These are phyloP conservation scores for Pelodytes ibericus DNA, from an alignment of 2,797 vertebrate genomes.

Conservation along the genomic window DNA sequence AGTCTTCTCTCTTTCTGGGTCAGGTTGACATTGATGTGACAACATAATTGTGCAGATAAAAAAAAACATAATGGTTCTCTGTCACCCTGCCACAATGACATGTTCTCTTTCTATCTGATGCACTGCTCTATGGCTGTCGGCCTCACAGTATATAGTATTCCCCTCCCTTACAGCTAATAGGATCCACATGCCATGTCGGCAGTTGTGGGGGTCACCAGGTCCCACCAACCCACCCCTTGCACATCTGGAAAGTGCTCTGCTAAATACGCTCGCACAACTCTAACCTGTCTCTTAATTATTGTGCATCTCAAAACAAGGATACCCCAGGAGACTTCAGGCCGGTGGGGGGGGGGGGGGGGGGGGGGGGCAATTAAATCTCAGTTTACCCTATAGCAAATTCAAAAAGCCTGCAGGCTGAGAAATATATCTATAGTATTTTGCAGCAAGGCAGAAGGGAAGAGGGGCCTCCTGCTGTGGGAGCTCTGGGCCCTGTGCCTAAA, in stretches of 20 bases:
- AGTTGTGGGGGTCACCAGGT: background rate
- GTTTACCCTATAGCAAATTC: background rate
- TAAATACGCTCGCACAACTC: background rate
- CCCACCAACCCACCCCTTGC: background rate
- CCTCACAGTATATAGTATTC: background rate
- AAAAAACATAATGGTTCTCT: slow-evolving; percentile 19
- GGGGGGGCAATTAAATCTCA: background rate
- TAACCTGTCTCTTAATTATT: too few relatives aligned
- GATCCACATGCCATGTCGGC: background rate
- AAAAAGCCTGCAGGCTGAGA: background rate
- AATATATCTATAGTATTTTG: background rate
- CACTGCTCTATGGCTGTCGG: background rate
- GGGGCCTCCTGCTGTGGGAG: slow-evolving; percentile 20
- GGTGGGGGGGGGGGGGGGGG: background rate
- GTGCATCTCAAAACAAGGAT: background rate
- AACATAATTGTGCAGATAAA: background rate
- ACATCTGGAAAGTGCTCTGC: background rate
- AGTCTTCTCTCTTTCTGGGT: background rate
- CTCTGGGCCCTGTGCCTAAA: slow-evolving; percentile 36
- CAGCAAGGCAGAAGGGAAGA: background rate
- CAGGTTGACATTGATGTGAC: slow-evolving; percentile 13
- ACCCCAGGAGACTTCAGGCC: background rate
- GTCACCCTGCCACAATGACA: background rate
- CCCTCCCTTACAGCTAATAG: background rate
- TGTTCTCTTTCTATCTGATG: background rate